Base-by-base conservation (phyloP, 2,888 invertebrate genomes). In the Loripinus fragilis region DNA sequence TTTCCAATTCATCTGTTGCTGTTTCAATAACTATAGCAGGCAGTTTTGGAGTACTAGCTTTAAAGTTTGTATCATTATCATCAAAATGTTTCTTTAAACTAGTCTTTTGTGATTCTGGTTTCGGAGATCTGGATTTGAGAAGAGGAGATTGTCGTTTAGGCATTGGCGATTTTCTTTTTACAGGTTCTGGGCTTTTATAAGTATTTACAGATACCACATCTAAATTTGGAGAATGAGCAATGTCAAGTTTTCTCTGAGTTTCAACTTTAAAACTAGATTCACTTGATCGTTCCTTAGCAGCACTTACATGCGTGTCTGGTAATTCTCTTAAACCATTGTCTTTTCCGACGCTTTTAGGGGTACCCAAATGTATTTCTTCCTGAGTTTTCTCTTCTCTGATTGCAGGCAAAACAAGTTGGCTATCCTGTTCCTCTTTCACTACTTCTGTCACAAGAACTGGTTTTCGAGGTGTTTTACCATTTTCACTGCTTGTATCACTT, bases 331-430 rank as follows among this genome's bases (percentile, higher is more conserved):
- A 5, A 30, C 23, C 17, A 25, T 38, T 38, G 17, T 20, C 30
- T 17, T 52, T 50, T 33, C 23, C 0, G 25, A 23, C 70, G 33
- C 3, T 20, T n/a, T 70, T 30, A 33, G 45, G 67, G n/a, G 23
- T 66, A 23, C 28, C 23, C 41, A 30, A 85, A 30, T 28, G 71
- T 65, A 85, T 85, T 68, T 87, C 86, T 45, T 87, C 87, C 66
- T 87, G 85, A 30, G 87, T 84, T 68, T 78, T 78, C 48, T 87
- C 87, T 70, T 87, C 87, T 23, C 78, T 74, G 20, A 87, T 87
- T 20, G 82, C 78, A 0, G 87, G 85, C 35, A 84, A 33, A 25
- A 72, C 65, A 2, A 82, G 67, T n/a, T 85, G 60, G n/a, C 20
- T 60, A 17, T 60, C 87, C 0, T 52, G 50, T 5, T 74, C 35